Base-by-base conservation (phyloP, 2,113 vertebrate genomes). In the Microcebus tavaratra region DNA sequence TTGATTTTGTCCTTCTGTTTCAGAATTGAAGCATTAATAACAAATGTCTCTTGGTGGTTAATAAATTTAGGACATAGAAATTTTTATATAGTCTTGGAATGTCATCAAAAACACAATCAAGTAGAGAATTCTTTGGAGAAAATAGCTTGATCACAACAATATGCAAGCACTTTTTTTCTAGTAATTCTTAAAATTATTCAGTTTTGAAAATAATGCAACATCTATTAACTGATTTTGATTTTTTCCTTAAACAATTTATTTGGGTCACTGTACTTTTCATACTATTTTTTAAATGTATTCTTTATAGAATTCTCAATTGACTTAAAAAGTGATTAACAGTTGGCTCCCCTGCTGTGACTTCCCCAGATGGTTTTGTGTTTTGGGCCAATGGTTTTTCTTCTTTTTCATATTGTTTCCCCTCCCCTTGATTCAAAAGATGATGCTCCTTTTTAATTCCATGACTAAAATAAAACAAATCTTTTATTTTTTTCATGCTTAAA, bases 251-350 rank as follows among this genome's bases (percentile, higher is more conserved):
- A 63, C 39, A 96, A 57, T 89, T 96, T 96, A 94, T 96, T 97
- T 96, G 89, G 89, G 94, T 95, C 97, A 96, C 68, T 94, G 48
- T 72, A 84, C 89, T 80, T 96, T 96, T 93, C 91, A 93, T 95
- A 94, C 31, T 78, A 89, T 10, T 94, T 65, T 65, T 96, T 97
- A 91, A 96, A 95, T 94, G 83, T 94, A 91, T 94, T 97, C 75
- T 95, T 94, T 89, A 53, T 75, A 93, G 97, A 95, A 97, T 98
- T 96, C 96, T 97, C 96, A 94, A 82, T 93, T 95, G 89, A 94
- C 96, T 95, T 27, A 80, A 97, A 67, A 97, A 97, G 96, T 97
- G 94, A 97, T 97, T 97, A 98, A 97, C 96, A 95, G 91, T 97
- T 68, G 91, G 91, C 17, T 94, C 90, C 88, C 95, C 93, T 97